A percentile compares a stretch with the other conserved stretches of the same genome.
Evolutionary conservation across 2,797 vertebrate genomes (phyloP).

Genomic region (Lagorchestes hirsutus): DNA sequence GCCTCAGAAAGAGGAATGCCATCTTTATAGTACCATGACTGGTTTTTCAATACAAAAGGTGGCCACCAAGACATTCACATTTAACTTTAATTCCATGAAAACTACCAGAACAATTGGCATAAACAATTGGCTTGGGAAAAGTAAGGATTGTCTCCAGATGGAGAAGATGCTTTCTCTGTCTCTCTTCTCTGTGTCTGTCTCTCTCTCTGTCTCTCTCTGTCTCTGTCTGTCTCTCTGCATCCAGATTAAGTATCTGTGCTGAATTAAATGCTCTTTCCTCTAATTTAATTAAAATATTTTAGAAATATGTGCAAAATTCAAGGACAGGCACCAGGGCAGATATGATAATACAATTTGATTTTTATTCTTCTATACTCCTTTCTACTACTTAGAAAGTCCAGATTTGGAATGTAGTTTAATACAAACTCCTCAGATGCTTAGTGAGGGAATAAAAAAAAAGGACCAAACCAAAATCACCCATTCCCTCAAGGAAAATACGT

Average conservation of each 20-base stretch:
- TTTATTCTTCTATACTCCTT: neutral
- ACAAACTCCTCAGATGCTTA: neutral
- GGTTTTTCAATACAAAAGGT: slow-evolving; percentile 48
- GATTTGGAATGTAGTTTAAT: neutral
- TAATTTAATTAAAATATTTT: neutral
- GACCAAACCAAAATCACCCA: neutral
- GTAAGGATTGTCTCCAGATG: neutral
- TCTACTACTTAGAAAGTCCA: neutral
- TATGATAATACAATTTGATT: neutral
- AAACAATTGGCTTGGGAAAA: neutral
- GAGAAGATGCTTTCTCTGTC: neutral
- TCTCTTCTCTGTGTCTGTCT: too few species aligned
- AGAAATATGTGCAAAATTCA: neutral
- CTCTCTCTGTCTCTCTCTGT: too few species aligned
- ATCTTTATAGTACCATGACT: neutral
- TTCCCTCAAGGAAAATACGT: neutral
- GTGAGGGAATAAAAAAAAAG: neutral
- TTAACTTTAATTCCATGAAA: slow-evolving; percentile 18
- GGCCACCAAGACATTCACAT: slow-evolving; percentile 33
- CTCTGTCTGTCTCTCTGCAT: neutral
- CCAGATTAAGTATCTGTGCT: neutral
- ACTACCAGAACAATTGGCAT: neutral
- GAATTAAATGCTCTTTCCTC: neutral
- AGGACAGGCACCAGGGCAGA: neutral
- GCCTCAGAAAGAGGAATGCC: slow-evolving; percentile 71